These are phyloP conservation scores for Semaprochilodus insignis DNA, from an alignment of 2,797 vertebrate genomes.

Conservation along the genomic window DNA sequence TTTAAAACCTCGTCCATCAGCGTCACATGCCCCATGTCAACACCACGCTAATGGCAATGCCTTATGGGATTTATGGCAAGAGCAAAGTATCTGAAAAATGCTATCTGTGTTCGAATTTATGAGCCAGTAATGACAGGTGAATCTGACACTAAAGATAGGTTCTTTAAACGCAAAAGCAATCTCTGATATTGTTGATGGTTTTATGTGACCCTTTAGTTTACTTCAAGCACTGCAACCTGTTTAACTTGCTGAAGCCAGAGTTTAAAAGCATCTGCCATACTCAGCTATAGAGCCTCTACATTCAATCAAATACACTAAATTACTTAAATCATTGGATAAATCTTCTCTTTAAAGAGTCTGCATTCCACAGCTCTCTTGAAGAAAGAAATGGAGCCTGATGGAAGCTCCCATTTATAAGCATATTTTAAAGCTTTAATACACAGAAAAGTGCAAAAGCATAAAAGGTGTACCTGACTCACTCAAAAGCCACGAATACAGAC, in stretches of 20 bases:
- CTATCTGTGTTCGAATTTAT: constrained; percentile 46
- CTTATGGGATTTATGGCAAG: constrained; percentile 63
- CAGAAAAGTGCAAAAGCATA: too few relatives aligned
- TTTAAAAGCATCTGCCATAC: background rate
- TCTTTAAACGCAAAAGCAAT: constrained; percentile 26
- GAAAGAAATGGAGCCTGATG: too few relatives aligned
- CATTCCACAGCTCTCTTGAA: too few relatives aligned
- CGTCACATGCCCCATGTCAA: constrained; percentile 52
- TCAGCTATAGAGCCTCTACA: background rate
- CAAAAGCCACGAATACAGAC: too few relatives aligned
- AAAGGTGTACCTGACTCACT: too few relatives aligned
- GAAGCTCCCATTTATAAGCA: too few relatives aligned
- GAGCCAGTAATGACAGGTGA: constrained; percentile 39
- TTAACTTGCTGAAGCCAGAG: too few relatives aligned
- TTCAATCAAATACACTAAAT: too few relatives aligned
- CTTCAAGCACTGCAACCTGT: background rate
- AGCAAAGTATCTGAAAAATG: constrained; percentile 53
- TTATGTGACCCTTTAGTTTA: background rate
- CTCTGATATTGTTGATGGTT: constrained; percentile 4
- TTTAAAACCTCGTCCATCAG: constrained; percentile 74
- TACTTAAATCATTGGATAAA: too few relatives aligned
- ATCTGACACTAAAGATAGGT: constrained; percentile 6
- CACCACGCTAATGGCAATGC: constrained; percentile 66
- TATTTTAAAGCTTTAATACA: too few relatives aligned
- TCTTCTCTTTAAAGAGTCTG: too few relatives aligned